Conservation (phyloP, 2,888 invertebrate genomes). For the Timema cristinae region DNA sequence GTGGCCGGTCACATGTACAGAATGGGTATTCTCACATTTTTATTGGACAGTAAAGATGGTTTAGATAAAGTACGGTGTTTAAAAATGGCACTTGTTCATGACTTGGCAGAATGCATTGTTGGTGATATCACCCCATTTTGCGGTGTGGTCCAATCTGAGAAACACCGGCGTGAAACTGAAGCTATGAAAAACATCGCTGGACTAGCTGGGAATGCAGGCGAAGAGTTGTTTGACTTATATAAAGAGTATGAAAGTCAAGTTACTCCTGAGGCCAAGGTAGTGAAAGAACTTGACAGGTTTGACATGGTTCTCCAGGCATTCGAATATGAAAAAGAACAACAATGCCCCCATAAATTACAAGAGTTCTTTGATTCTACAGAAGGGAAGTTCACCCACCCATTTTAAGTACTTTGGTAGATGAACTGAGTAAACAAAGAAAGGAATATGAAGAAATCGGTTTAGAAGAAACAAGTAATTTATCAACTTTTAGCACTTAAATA, state of each 20-base stretch:
- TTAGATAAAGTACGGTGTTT: conserved; percentile 42
- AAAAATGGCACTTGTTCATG: conserved; percentile 74
- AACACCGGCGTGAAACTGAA: conserved; percentile 76
- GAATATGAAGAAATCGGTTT: conserved; percentile 13
- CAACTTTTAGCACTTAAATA: no score
- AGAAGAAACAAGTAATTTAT: no score
- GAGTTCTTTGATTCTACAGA: conserved; percentile 82
- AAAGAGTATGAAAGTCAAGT: conserved; percentile 85
- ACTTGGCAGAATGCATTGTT: conserved; percentile 93
- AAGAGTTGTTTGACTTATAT: conserved; percentile 66
- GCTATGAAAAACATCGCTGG: conserved; percentile 79
- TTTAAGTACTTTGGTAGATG: conserved; percentile 57
- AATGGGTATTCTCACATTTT: conserved; percentile 88
- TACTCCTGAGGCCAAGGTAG: conserved; percentile 82
- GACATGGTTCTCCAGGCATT: conserved; percentile 94
- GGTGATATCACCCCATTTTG: conserved; percentile 94
- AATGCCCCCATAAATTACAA: conserved; percentile 67
- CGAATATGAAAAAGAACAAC: conserved; percentile 83
- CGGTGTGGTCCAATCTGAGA: conserved; percentile 78
- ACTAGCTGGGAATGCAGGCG: conserved; percentile 65
- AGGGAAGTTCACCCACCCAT: conserved; percentile 70
- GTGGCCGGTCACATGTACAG: conserved; percentile 96
- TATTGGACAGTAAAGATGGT: conserved; percentile 52
- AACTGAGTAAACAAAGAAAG: conserved; percentile 46
- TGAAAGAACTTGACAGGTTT: conserved; percentile 92